Percentiles rank a stretch among this genome's conserved stretches.
These are phyloP conservation scores for Lanistes nyassanus DNA, from an alignment of 1,140 invertebrate genomes.

Conservation along the genomic window DNA sequence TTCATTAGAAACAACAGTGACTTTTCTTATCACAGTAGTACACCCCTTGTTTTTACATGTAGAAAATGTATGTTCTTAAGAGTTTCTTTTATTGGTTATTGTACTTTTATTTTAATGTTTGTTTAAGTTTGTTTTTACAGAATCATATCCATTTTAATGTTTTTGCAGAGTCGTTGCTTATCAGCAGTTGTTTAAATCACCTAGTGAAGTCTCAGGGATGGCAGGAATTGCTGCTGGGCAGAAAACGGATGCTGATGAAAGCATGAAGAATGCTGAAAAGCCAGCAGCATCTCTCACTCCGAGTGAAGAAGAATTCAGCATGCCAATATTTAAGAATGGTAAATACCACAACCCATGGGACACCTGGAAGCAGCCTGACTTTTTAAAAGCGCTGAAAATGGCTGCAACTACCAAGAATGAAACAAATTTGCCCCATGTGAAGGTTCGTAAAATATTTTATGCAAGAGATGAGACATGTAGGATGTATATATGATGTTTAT, in stretches of 20 bases:
- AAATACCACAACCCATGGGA: constrained; percentile 23
- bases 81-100: too few species aligned
- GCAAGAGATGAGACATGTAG: not conserved
- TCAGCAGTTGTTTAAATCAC: not conserved
- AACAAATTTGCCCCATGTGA: constrained; percentile 18
- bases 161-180: not conserved
- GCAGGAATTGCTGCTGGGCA: not conserved
- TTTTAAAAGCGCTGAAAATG: not conserved
- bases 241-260: not conserved
- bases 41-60: too few species aligned
- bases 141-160: not conserved
- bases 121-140: too few species aligned
- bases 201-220: not conserved
- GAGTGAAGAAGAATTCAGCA: not conserved
- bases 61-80: too few species aligned
- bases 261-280: not conserved
- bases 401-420: not conserved
- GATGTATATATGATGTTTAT: not conserved
- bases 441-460: not conserved
- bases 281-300: not conserved
- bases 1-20: too few species aligned
- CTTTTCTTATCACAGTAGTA: too few species aligned
- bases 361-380: not conserved
- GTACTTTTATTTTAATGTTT: too few species aligned
- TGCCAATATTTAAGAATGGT: constrained; percentile 23